Base-by-base conservation (phyloP, 1,140 invertebrate species). In the Heliothis subflexa region DNA sequence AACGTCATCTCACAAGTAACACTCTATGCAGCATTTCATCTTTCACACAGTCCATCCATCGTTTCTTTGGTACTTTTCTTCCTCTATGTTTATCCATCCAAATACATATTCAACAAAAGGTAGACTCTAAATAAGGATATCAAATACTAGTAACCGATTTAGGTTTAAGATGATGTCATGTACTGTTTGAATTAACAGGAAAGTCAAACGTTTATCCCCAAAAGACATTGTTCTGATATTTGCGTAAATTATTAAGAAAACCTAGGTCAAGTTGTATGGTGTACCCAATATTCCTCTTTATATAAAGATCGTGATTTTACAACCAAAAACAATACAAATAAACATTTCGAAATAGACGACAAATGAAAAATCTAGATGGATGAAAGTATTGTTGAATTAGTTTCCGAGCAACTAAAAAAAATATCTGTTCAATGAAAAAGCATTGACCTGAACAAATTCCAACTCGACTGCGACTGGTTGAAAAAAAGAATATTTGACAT, bases 381-480 rank as follows among this genome's bases (percentile, higher is more conserved):
- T 40, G 25, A 52, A 11, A 1, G 28, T 11, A 70, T 52, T 28
- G n/a, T 14, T 21, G 18, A 66, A 72, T 57, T 21, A 21, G 14
- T 57, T 72, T 18, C 16, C 52, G 7, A 1, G 10, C 52, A 14
- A 18, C 72, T 45, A 13, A 28, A 50, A 70, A 57, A 45, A 61
- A 49, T 49, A 47, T 21, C 13, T 25, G 5, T 28, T 61, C 40
- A 61, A 49, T 74, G 33, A 59, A 59, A 71, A 61, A 49, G 13
- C 57, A 74, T 50, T 59, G 72, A 74, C 72, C 72, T 62, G 55
- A 45, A 50, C 33, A 21, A 74, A 74, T 61, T 57, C 14, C n/a
- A 21, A 14, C 16, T 21, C 14, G 13, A 45, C 16, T 21, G 14
- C 14, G 13, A 45, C 16, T 21, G 14, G 72, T 50, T 28, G 40